Evolutionary conservation across 2,888 invertebrate genomes (phyloP).

Genomic region (Alentia gelatinosa): DNA sequence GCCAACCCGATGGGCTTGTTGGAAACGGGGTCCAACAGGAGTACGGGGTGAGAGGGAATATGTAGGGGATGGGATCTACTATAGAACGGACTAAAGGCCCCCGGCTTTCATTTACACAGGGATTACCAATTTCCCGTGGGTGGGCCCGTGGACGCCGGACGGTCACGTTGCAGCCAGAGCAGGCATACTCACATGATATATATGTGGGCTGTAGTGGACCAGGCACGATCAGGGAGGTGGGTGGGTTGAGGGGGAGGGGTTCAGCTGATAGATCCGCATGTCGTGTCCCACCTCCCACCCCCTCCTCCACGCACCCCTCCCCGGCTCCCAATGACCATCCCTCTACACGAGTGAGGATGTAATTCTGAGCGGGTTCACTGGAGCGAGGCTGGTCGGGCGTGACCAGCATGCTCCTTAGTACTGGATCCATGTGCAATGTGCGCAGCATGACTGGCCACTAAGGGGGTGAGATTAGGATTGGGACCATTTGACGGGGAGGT

Average conservation of each 20-base stretch:
- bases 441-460: neutral
- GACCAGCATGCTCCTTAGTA: neutral
- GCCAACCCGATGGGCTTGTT: too few relatives aligned
- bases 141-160: neutral
- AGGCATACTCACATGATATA: neutral
- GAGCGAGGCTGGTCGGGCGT: neutral
- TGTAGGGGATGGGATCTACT: neutral
- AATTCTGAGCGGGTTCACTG: neutral
- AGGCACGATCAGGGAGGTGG: conserved; percentile 6
- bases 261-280: neutral
- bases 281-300: neutral
- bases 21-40: too few relatives aligned
- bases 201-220: conserved; percentile 1
- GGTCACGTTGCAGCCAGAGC: neutral
- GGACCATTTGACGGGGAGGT: neutral
- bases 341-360: neutral
- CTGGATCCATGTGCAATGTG: neutral
- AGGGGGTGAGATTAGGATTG: too few relatives aligned
- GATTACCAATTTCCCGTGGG: neutral
- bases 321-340: neutral
- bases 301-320: neutral
- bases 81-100: neutral
- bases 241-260: too few relatives aligned
- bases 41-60: neutral
- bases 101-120: neutral